These are phyloP conservation scores for Sebastes miniatus DNA, from an alignment of 2,797 vertebrate genomes.

Conservation along the genomic window DNA sequence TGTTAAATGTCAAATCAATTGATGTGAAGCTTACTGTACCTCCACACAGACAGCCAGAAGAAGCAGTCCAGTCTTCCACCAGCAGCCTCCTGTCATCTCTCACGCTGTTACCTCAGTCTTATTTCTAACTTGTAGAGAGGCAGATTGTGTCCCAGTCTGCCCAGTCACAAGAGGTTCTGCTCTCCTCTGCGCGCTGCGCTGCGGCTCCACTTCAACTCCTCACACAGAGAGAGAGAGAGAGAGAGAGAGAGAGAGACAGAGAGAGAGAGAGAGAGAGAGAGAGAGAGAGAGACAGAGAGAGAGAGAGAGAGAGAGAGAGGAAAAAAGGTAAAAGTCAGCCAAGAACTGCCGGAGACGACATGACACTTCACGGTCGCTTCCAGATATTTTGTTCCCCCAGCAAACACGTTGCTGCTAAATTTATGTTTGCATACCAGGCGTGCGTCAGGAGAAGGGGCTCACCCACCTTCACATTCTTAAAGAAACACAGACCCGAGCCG, in stretches of 20 bases:
- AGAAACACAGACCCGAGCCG: conserved; percentile 71
- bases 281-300: too few relatives aligned
- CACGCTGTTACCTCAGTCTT: conserved; percentile 14
- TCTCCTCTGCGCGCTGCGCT: conserved; percentile 39
- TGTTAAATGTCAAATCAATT: not conserved
- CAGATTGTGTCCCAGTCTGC: conserved; percentile 15
- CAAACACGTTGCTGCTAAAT: conserved; percentile 84
- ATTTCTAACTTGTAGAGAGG: conserved; percentile 7
- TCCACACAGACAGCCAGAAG: conserved; percentile 57
- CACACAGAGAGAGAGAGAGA: not conserved
- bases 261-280: not conserved
- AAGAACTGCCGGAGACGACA: conserved; percentile 60
- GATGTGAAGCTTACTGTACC: conserved; percentile 50
- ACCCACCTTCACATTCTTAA: conserved; percentile 84
- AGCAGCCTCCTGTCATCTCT: conserved; percentile 67
- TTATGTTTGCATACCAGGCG: conserved; percentile 83
- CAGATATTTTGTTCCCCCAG: conserved; percentile 74
- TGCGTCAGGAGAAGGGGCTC: conserved; percentile 79
- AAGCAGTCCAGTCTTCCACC: conserved; percentile 49
- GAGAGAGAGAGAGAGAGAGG: not conserved
- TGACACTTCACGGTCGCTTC: conserved; percentile 70
- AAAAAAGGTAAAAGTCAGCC: conserved; percentile 45
- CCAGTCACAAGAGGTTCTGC: conserved; percentile 36
- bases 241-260: not conserved
- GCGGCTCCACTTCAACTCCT: conserved; percentile 37